A percentile compares a stretch with the other conserved stretches of the same genome.
Conservation (phyloP, 2,888 invertebrate genomes). For the Apoda limacodes region DNA sequence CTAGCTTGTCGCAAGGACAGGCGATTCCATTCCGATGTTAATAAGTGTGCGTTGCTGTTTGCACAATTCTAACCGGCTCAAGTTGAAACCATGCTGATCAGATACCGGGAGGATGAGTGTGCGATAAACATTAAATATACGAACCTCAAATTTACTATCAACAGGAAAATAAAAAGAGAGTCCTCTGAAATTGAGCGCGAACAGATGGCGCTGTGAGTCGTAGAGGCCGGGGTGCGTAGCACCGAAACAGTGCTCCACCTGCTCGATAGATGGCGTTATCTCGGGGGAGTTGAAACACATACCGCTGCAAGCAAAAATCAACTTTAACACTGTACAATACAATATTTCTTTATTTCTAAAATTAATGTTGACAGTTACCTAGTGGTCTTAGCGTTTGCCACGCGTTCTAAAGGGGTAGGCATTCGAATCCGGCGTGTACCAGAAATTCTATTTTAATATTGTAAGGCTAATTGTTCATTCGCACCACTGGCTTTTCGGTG, state of each 20-base stretch:
- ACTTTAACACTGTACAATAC: not conserved
- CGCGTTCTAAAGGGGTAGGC: too few species aligned
- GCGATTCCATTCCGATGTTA: too few species aligned
- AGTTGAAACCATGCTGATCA: too few species aligned
- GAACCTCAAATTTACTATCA: conserved; percentile 87
- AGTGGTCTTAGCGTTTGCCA: conserved; percentile 5
- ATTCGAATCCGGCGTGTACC: too few species aligned
- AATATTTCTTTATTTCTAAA: conserved; percentile 1
- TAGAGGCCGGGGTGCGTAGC: conserved; percentile 99
- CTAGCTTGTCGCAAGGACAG: too few species aligned
- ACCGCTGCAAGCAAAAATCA: conserved; percentile 64
- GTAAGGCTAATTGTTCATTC: too few species aligned
- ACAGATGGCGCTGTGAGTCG: conserved; percentile 94
- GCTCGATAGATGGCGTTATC: conserved; percentile 95
- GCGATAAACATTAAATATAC: too few species aligned
- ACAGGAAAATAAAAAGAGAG: conserved; percentile 98
- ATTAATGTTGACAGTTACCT: conserved; percentile 5
- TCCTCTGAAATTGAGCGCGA: conserved; percentile 96
- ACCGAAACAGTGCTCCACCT: conserved; percentile 98
- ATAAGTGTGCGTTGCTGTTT: too few species aligned
- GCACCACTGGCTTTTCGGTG: too few species aligned
- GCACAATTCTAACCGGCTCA: too few species aligned
- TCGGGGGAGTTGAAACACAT: conserved; percentile 92
- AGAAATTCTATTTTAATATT: too few species aligned
- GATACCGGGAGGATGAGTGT: too few species aligned